phyloP scores from a whole-genome alignment of 2,113 vertebrate genomes.

The Jaculus jaculus region DNA sequence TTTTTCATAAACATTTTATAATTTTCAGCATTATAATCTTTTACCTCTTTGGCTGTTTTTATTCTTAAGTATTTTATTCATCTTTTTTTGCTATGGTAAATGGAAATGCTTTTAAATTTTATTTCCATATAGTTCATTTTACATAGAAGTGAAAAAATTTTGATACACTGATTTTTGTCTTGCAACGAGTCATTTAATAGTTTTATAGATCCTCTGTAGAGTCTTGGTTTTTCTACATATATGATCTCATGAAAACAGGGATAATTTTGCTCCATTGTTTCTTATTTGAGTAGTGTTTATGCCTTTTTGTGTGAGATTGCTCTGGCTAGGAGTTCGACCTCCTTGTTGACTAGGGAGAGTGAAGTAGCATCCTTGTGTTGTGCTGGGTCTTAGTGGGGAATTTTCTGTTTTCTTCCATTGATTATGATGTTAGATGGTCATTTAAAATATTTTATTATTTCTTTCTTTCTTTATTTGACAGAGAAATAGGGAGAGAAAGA shows the following conservation, averaged over 20 bases:
- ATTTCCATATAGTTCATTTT: neutral
- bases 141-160: neutral
- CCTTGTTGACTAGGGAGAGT: no score
- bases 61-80: neutral
- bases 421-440: no score
- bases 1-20: neutral
- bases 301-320: no score
- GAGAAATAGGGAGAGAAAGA: no score
- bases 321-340: no score
- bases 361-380: no score
- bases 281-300: no score
- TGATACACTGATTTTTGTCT: neutral
- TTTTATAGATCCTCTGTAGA: neutral
- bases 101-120: neutral
- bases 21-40: neutral
- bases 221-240: neutral
- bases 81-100: neutral
- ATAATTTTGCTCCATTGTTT: no score
- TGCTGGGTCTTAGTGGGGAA: no score
- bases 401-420: no score
- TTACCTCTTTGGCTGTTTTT: neutral
- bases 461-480: no score
- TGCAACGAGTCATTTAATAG: neutral
- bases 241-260: neutral
- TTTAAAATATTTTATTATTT: no score